Evolutionary conservation across 2,113 vertebrate genomes (phyloP).

Genomic region (Mustelus asterias): DNA sequence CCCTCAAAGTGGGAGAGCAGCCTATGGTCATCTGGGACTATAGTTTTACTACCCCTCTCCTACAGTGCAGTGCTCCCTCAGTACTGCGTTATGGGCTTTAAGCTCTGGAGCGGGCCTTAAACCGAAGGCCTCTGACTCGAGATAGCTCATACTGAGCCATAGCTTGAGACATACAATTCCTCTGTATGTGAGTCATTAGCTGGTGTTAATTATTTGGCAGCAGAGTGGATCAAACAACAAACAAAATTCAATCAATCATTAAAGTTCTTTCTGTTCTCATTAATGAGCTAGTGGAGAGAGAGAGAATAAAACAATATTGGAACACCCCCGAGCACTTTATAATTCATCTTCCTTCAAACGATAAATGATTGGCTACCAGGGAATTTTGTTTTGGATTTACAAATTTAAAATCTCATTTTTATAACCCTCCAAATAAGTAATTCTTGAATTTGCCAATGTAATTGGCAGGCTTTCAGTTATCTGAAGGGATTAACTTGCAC

Average conservation of each 20-base stretch:
- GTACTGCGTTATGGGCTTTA: too few relatives aligned
- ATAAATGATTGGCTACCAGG: not conserved
- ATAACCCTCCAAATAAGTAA: not conserved
- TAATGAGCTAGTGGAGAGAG: not conserved
- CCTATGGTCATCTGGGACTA: too few relatives aligned
- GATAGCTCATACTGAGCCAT: not conserved
- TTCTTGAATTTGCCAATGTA: not conserved
- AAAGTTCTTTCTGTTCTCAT: not conserved
- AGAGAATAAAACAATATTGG: not conserved
- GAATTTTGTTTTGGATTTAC: not conserved
- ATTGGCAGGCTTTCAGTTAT: not conserved
- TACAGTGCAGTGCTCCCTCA: too few relatives aligned
- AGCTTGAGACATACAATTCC: not conserved
- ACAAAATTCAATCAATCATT: not conserved
- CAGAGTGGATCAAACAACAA: not conserved
- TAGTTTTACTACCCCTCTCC: too few relatives aligned
- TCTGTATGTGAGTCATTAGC: not conserved
- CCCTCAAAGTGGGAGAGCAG: too few relatives aligned
- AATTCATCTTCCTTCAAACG: not conserved
- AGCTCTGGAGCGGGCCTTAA: not conserved
- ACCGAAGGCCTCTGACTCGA: not conserved
- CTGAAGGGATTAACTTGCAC: not conserved
- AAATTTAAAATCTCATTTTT: not conserved
- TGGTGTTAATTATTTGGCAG: not conserved
- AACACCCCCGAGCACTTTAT: not conserved